phyloP scores from a whole-genome alignment of 2,797 vertebrate genomes.

The Characodon lateralis region DNA sequence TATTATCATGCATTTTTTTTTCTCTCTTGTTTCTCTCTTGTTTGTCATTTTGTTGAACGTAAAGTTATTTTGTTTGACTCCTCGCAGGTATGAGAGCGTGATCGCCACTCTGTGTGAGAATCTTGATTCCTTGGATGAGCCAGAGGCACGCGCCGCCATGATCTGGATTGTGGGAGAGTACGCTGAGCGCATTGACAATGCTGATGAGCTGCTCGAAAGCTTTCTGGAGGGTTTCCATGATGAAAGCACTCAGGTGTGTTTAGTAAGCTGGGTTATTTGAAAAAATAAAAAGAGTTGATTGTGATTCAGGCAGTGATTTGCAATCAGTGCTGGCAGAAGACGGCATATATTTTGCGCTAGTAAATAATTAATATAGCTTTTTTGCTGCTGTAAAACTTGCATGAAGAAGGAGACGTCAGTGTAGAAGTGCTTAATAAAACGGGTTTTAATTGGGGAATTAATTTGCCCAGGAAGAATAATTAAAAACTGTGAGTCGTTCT shows the following conservation, averaged over 20 bases:
- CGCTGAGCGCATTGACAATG: slow-evolving; percentile 97
- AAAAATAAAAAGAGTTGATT: slow-evolving; percentile 19
- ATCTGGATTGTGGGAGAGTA: slow-evolving; percentile 99
- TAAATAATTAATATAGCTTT: slow-evolving; percentile 18
- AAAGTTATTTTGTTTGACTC: slow-evolving; percentile 12
- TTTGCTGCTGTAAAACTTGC: neutral
- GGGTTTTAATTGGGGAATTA: neutral
- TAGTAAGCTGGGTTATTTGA: neutral
- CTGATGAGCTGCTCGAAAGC: slow-evolving; percentile 96
- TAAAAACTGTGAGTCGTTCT: neutral
- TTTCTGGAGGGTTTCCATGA: slow-evolving; percentile 98
- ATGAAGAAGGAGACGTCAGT: neutral
- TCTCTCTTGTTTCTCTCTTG: neutral
- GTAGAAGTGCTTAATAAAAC: neutral
- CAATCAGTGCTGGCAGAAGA: slow-evolving; percentile 8
- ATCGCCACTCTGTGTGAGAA: slow-evolving; percentile 98
- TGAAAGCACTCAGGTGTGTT: slow-evolving; percentile 94
- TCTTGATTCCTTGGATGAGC: slow-evolving; percentile 96
- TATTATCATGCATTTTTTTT: neutral
- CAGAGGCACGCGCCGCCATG: slow-evolving; percentile 97
- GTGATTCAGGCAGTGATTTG: slow-evolving; percentile 9
- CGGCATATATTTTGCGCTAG: neutral
- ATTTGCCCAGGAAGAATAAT: no score
- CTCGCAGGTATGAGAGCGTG: slow-evolving; percentile 93
- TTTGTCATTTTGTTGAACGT: slow-evolving; percentile 3